Percentiles rank a stretch among this genome's conserved stretches.
Evolutionary conservation across 2,797 vertebrate genomes (phyloP).

Genomic region (Bucorvus abyssinicus): DNA sequence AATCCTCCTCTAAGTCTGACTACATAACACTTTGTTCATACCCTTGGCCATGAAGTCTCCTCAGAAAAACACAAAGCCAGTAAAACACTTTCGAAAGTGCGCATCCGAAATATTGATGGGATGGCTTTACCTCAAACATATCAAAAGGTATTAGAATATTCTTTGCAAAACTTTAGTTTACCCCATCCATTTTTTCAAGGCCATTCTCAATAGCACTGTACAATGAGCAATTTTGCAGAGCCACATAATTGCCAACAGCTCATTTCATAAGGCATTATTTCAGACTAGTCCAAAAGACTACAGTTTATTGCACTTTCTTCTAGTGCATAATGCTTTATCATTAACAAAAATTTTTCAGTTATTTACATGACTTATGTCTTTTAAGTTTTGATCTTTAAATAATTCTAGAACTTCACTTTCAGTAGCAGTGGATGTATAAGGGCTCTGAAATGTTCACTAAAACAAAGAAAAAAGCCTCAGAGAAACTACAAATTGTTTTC

Average conservation of each 20-base stretch:
- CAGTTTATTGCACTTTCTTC: background rate
- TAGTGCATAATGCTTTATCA: background rate
- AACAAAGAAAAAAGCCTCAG: background rate
- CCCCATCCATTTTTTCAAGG: background rate
- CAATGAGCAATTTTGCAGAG: background rate
- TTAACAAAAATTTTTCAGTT: background rate
- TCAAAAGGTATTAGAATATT: background rate
- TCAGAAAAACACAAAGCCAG: background rate
- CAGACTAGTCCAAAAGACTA: background rate
- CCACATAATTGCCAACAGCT: background rate
- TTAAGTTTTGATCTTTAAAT: background rate
- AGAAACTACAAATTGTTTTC: background rate
- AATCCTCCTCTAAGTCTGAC: background rate
- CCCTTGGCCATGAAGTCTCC: background rate
- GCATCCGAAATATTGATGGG: background rate
- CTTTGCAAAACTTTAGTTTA: background rate
- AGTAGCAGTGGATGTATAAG: background rate
- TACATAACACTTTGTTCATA: background rate
- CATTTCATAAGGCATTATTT: background rate
- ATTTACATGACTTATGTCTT: background rate
- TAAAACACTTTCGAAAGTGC: background rate
- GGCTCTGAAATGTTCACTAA: background rate
- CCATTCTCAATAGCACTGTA: background rate
- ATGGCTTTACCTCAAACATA: background rate
- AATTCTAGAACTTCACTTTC: background rate